Conservation (phyloP, 2,797 vertebrate genomes). For the Prunella strophiata region DNA sequence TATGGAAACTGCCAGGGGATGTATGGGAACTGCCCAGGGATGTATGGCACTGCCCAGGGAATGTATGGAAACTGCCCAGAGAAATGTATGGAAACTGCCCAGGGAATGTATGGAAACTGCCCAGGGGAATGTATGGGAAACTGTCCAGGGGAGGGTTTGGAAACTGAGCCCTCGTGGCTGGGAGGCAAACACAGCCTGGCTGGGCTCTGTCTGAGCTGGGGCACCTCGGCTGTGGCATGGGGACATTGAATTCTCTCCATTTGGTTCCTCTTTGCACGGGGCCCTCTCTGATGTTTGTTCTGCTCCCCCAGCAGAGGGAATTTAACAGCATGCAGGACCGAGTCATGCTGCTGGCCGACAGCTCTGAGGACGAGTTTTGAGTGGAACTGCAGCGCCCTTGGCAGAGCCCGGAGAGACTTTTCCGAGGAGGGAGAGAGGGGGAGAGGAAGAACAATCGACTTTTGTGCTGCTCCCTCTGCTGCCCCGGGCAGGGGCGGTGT, state of each 20-base stretch:
- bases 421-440: neutral
- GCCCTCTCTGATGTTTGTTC: slow-evolving; percentile 35
- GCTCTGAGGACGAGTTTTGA: slow-evolving; percentile 98
- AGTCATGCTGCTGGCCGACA: slow-evolving; percentile 96
- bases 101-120: too few relatives aligned
- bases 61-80: too few relatives aligned
- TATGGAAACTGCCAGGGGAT: too few relatives aligned
- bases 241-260: neutral
- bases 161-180: neutral
- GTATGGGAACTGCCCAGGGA: too few relatives aligned
- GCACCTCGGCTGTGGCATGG: rapidly evolving
- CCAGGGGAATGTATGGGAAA: too few relatives aligned
- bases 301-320: slow-evolving; percentile 85
- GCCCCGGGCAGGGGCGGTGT: slow-evolving; percentile 22
- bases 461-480: slow-evolving; percentile 53
- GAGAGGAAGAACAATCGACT: neutral
- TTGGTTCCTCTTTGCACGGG: neutral
- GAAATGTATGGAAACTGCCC: too few relatives aligned
- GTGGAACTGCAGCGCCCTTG: slow-evolving; percentile 34
- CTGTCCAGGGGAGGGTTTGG: slow-evolving; percentile 81
- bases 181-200: neutral
- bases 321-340: slow-evolving; percentile 92
- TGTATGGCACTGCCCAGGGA: too few relatives aligned
- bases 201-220: neutral
- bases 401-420: slow-evolving; percentile 53